Evolutionary conservation across 64 coral and sea anemone species (phyloP), one percentile per base, ranked within the genome.

Genomic region (Stylophora pistillata): DNA sequence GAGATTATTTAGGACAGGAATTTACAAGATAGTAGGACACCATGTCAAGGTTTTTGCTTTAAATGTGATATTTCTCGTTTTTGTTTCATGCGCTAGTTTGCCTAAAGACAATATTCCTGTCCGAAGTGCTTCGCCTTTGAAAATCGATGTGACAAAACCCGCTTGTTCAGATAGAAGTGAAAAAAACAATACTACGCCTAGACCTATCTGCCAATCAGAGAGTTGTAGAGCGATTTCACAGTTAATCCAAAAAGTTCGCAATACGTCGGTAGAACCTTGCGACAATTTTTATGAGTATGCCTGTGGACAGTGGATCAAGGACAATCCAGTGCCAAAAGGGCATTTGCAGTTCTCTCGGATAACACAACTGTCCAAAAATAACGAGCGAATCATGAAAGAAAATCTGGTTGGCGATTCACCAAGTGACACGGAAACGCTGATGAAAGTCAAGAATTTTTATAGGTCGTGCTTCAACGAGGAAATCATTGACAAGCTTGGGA

Each of bases 391-490:
- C 13, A 78, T 97, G 52, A 82, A 88, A 57, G 14, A 97, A 29
- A 13, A 91, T 1, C 79, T 97, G 57, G 32, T 68, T 27, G 23
- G 5, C 3, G 85, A 86, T 56, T 56, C 89, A 87, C n/a, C 73
- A 4, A 58, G 56, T 16, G 93, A 99, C 27, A 70, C 90, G 1
- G 90, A 80, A 32, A 93, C 90, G 10, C 58, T 99, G 25, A 85
- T 55, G 64, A 99, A 99, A 53, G 91, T 95, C 14, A 99, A 99
- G 47, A 89, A 90, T 28, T 99, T 99, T 76, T 99, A 95, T 30
- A 90, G 88, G 17, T 99, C 97, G 0, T 99, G 97, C 53, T 95
- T 99, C 90, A 85, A 97, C 58, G 15, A 93, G 32, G 41, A 75
- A 10, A 75, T 77, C 5, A 97, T 97, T 17, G 95, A 97, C 55